phyloP scores from a whole-genome alignment of 92 coral and sea anemone species.

The Actinostola sp. region DNA sequence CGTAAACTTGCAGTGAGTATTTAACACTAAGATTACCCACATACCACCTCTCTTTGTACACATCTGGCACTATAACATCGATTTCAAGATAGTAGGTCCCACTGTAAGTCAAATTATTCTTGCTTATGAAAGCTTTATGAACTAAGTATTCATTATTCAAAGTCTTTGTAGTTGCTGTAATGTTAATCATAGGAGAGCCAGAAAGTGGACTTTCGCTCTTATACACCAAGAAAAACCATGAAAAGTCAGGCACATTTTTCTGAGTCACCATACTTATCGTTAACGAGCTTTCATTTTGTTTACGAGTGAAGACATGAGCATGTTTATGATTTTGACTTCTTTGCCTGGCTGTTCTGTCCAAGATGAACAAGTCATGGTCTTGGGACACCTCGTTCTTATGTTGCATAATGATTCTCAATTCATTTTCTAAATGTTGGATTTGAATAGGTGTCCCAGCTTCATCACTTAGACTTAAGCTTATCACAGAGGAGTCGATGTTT shows the following conservation, averaged over 20 bases:
- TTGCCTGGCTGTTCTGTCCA: neutral
- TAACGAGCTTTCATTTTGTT: constrained; percentile 21
- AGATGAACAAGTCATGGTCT: neutral
- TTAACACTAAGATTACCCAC: constrained; percentile 18
- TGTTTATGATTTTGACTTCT: neutral
- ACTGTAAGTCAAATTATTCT: constrained; percentile 1
- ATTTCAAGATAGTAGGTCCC: constrained; percentile 21
- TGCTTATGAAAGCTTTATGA: constrained; percentile 3
- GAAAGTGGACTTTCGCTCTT: neutral
- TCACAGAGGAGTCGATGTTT: constrained; percentile 57
- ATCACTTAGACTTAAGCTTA: constrained; percentile 41
- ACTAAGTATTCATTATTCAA: neutral
- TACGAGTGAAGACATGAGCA: constrained; percentile 14
- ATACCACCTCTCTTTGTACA: constrained; percentile 7
- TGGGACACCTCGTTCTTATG: neutral
- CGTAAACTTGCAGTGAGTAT: constrained; percentile 25
- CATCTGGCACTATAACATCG: constrained; percentile 8
- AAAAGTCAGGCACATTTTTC: neutral
- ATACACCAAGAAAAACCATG: neutral
- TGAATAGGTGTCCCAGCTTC: constrained; percentile 34
- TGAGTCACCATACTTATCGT: neutral
- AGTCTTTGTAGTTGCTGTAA: neutral
- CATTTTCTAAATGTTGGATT: constrained; percentile 28
- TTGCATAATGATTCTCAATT: constrained; percentile 21
- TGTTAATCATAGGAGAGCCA: neutral